phyloP scores from a whole-genome alignment of 2,113 vertebrate genomes.

The Alces alces region DNA sequence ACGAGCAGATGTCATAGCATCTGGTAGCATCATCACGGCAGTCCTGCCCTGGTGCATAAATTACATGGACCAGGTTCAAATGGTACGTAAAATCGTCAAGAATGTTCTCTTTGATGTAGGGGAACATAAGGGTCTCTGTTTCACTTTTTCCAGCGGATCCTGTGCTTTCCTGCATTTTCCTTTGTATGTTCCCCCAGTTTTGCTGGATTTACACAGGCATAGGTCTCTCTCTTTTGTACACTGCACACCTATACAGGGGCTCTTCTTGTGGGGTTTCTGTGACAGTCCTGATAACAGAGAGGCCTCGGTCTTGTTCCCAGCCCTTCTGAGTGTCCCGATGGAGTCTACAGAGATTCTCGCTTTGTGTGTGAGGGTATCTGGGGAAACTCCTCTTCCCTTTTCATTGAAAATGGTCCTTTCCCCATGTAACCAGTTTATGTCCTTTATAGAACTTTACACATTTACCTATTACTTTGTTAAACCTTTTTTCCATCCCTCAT shows the following conservation, averaged over 20 bases:
- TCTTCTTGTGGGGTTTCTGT: background rate
- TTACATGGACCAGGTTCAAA: background rate
- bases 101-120: background rate
- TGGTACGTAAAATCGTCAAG: background rate
- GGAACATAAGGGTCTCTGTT: background rate
- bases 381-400: background rate
- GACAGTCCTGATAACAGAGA: background rate
- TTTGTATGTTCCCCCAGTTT: background rate
- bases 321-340: background rate
- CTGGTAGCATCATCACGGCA: background rate
- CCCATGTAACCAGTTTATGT: background rate
- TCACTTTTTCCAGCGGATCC: background rate
- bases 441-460: background rate
- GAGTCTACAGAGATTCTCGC: background rate
- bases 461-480: background rate
- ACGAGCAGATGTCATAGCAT: background rate
- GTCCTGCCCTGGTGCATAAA: background rate
- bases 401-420: background rate
- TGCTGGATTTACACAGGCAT: background rate
- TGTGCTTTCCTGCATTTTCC: background rate
- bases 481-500: background rate
- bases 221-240: background rate
- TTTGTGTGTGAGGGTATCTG: background rate
- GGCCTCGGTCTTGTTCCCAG: no score
- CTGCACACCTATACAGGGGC: accelerated